Conservation (phyloP, 2,797 vertebrate species). For the Falco biarmicus region DNA sequence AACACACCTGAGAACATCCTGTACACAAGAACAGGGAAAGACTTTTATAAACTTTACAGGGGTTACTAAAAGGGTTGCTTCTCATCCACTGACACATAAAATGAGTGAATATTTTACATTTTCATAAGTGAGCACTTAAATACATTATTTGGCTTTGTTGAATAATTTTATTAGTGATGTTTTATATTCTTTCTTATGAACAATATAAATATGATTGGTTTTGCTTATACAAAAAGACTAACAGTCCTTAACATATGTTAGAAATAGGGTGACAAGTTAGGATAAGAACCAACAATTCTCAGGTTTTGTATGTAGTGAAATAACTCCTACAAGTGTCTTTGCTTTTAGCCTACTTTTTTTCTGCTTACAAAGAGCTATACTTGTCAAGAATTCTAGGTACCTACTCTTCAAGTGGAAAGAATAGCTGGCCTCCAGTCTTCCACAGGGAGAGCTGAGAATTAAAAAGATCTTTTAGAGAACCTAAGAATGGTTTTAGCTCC, state of each 20-base stretch:
- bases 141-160: neutral
- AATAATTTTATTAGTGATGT: neutral
- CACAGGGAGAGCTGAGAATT: conserved; percentile 32
- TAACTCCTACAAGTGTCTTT: conserved; percentile 15
- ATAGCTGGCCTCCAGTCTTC: conserved; percentile 22
- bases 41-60: neutral
- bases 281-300: neutral
- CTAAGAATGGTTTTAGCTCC: conserved; percentile 31
- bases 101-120: neutral
- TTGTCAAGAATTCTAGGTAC: conserved; percentile 33
- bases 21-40: neutral
- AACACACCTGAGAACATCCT: neutral
- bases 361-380: conserved; percentile 18
- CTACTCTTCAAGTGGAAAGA: conserved; percentile 11
- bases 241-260: neutral
- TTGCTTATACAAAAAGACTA: neutral
- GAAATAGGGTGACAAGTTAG: neutral
- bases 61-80: neutral
- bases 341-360: conserved; percentile 30
- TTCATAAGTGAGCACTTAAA: neutral
- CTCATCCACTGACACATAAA: neutral
- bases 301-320: neutral
- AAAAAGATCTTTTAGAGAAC: conserved; percentile 32
- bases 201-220: neutral
- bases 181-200: neutral